A percentile compares a stretch with the other conserved stretches of the same genome.
phyloP scores from a whole-genome alignment of 2,113 vertebrate genomes.

The Austrofundulus limnaeus region DNA sequence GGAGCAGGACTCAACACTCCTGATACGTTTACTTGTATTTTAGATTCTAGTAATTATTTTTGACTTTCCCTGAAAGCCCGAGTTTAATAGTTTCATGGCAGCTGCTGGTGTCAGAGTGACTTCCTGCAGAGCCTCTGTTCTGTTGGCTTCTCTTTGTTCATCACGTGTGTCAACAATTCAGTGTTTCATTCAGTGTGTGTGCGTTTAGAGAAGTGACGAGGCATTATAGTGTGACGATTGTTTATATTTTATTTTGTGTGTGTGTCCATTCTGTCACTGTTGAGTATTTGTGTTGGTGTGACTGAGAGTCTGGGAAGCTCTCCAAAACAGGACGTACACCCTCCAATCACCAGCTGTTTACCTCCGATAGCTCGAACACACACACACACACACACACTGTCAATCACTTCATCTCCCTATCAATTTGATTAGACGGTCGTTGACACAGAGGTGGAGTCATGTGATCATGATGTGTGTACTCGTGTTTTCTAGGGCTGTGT shows the following conservation, averaged over 20 bases:
- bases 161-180: slow-evolving; percentile 41
- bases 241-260: slow-evolving; percentile 15
- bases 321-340: slow-evolving; percentile 48
- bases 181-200: slow-evolving; percentile 15
- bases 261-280: slow-evolving; percentile 15
- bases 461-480: slow-evolving; percentile 11
- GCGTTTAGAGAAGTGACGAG: slow-evolving; percentile 44
- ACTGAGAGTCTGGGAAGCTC: slow-evolving; percentile 21
- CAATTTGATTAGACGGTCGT: slow-evolving; percentile 50
- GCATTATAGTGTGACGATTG: slow-evolving; percentile 40
- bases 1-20: too few relatives aligned
- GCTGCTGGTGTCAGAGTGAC: not conserved
- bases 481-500: too few relatives aligned
- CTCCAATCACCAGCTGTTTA: slow-evolving; percentile 73
- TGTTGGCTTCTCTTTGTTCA: slow-evolving; percentile 24
- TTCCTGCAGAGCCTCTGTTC: not conserved
- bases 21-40: not conserved
- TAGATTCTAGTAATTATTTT: slow-evolving; percentile 3
- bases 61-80: not conserved
- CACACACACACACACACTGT: slow-evolving; percentile 21
- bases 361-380: slow-evolving; percentile 57
- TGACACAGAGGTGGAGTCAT: slow-evolving; percentile 23
- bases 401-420: slow-evolving; percentile 46
- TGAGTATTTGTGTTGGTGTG: slow-evolving; percentile 4
- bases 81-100: too few relatives aligned